These are phyloP conservation scores for Metalampra italica DNA, from an alignment of 2,888 invertebrate genomes.

Conservation along the genomic window DNA sequence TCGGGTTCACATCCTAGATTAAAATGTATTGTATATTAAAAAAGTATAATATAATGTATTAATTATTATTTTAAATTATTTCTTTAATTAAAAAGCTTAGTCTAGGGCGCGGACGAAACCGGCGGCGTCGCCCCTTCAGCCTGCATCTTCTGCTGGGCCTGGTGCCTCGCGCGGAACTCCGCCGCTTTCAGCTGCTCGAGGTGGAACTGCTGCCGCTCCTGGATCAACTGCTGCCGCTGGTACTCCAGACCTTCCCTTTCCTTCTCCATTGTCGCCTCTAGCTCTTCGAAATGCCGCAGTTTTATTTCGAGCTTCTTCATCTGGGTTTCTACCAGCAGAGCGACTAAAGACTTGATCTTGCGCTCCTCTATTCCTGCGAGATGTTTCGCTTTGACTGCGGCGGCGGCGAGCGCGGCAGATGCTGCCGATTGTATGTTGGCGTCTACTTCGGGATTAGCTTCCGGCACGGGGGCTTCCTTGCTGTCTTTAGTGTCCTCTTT, in stretches of 20 bases:
- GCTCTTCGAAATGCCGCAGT: constrained; percentile 97
- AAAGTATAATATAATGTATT: no score
- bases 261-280: constrained; percentile 98
- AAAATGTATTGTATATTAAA: no score
- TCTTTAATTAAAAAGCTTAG: no score
- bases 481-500: constrained; percentile 66
- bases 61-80: no score
- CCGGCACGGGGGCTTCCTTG: constrained; percentile 33
- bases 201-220: constrained; percentile 98
- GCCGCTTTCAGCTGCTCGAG: constrained; percentile 98
- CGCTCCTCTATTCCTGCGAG: constrained; percentile 98
- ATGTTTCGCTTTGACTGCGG: constrained; percentile 99
- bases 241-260: constrained; percentile 94
- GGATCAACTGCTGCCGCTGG: constrained; percentile 97
- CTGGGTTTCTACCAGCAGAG: constrained; percentile 98
- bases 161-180: constrained; percentile 97
- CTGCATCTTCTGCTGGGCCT: constrained; percentile 88
- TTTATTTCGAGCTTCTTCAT: constrained; percentile 99
- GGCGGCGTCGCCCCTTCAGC: no score
- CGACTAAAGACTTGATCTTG: constrained; percentile 98
- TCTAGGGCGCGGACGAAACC: no score
- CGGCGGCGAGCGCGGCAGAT: constrained; percentile 96
- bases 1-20: no score
- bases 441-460: constrained; percentile 58
- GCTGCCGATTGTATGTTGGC: constrained; percentile 95